These are phyloP conservation scores for Eilema sororculum DNA, from an alignment of 2,888 invertebrate genomes.

Conservation along the genomic window DNA sequence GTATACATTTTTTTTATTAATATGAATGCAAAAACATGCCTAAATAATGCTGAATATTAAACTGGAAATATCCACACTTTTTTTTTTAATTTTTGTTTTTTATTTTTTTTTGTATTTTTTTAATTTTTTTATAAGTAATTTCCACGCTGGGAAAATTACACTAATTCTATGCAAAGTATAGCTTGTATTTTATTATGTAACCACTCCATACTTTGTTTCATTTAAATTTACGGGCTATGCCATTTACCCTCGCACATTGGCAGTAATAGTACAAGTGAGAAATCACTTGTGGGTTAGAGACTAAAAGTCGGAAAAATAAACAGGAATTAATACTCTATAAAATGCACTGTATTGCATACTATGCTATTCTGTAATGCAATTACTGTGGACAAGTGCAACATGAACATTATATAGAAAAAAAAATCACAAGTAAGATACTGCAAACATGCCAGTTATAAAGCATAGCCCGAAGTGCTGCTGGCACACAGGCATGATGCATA, in stretches of 20 bases:
- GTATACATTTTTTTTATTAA: conserved; percentile 73
- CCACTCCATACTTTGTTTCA: conserved; percentile 87
- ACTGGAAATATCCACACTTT: conserved; percentile 86
- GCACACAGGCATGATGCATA: conserved; percentile 72
- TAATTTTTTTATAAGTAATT: conserved; percentile 81
- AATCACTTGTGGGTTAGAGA: conserved; percentile 66
- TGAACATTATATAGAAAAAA: conserved; percentile 48
- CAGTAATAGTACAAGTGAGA: conserved; percentile 79
- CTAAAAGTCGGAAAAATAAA: conserved; percentile 41
- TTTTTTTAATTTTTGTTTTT: conserved; percentile 63
- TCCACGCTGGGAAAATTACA: conserved; percentile 93
- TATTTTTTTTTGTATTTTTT: conserved; percentile 64
- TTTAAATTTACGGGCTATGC: conserved; percentile 85
- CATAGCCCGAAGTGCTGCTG: conserved; percentile 85
- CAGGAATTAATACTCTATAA: conserved; percentile 19
- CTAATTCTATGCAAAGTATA: conserved; percentile 97
- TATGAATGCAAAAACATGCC: conserved; percentile 84
- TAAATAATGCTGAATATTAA: conserved; percentile 87
- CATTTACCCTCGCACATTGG: conserved; percentile 85
- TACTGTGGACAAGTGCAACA: conserved; percentile 33
- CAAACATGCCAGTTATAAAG: conserved; percentile 86
- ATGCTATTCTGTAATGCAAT: background rate
- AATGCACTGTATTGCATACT: conserved; percentile 4
- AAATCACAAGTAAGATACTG: conserved; percentile 82
- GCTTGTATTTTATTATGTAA: conserved; percentile 90